phyloP scores from a whole-genome alignment of 2,113 vertebrate genomes.

The Nycticryphes semicollaris region DNA sequence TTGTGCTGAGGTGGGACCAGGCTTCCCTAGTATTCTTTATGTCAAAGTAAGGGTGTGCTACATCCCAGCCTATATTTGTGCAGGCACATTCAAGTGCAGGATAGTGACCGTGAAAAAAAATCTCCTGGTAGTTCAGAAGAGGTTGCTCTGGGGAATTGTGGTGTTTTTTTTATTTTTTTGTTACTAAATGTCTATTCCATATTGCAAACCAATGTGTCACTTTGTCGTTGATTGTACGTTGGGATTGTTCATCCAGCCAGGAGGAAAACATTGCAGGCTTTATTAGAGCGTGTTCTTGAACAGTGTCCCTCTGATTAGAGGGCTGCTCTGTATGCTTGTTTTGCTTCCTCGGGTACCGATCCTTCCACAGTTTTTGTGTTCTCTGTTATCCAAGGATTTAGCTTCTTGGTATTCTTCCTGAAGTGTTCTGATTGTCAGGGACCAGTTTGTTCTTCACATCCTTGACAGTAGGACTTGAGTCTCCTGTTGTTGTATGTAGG shows the following conservation, averaged over 20 bases:
- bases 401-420: background rate
- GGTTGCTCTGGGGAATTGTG: background rate
- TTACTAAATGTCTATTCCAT: background rate
- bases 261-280: background rate
- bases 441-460: background rate
- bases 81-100: background rate
- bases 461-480: rapidly evolving
- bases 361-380: background rate
- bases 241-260: background rate
- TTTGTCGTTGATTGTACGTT: background rate
- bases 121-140: background rate
- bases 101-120: background rate
- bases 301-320: background rate
- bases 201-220: background rate
- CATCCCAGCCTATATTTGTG: background rate
- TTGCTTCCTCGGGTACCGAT: background rate
- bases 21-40: background rate
- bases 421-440: background rate
- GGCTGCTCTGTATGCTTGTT: background rate
- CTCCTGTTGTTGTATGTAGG: background rate
- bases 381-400: background rate
- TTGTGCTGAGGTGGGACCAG: background rate
- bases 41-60: background rate
- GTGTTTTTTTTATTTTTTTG: background rate
- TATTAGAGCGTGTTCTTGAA: background rate